Conservation (phyloP, 2,888 invertebrate species). For the Zeuzera pyrina region DNA sequence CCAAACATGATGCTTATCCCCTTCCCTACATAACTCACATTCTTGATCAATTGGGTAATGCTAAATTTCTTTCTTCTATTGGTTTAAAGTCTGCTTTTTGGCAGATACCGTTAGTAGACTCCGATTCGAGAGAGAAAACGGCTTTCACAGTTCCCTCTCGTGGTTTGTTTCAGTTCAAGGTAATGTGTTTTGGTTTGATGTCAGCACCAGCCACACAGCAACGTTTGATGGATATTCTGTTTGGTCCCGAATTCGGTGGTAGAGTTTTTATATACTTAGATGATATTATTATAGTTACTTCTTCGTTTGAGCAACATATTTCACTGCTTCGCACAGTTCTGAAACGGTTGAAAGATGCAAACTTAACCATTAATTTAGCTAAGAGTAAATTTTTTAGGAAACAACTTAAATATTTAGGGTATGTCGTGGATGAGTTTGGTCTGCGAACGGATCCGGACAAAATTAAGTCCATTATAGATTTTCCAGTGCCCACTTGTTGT, state of each 20-base stretch:
- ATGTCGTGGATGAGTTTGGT: slow-evolving; percentile 13
- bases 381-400: slow-evolving; percentile 5
- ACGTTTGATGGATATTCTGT: neutral
- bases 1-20: neutral
- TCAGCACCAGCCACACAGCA: slow-evolving; percentile 1
- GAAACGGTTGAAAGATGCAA: no score
- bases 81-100: neutral
- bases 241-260: neutral
- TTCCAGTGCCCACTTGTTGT: no score
- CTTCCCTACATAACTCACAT: neutral
- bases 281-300: neutral
- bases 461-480: slow-evolving; percentile 5
- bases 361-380: slow-evolving; percentile 3
- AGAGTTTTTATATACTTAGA: no score
- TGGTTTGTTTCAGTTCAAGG: neutral
- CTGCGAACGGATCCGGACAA: slow-evolving; percentile 6
- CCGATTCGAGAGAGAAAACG: neutral
- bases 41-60: neutral
- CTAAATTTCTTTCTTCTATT: neutral
- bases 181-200: neutral
- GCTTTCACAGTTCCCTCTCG: neutral
- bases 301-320: no score
- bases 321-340: no score
- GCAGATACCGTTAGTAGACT: neutral
- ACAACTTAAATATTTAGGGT: slow-evolving; percentile 8